phyloP scores from a whole-genome alignment of 2,797 vertebrate species.

The Anguilla anguilla region DNA sequence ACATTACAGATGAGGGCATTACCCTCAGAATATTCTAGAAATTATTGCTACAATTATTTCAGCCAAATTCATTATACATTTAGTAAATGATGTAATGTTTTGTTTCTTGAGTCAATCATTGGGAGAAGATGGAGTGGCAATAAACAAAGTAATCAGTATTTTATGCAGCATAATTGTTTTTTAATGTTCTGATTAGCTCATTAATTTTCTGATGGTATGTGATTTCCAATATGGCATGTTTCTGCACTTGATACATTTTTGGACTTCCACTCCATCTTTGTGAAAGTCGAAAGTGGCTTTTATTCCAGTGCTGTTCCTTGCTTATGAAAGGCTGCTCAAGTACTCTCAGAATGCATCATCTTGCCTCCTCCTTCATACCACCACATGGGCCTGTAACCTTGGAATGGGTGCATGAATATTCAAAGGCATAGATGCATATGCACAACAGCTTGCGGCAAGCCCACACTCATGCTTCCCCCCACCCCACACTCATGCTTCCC shows the following conservation, averaged over 20 bases:
- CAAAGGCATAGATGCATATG: not conserved
- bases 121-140: not conserved
- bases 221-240: not conserved
- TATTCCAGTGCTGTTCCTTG: not conserved
- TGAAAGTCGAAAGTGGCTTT: not conserved
- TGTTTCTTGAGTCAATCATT: not conserved
- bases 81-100: not conserved
- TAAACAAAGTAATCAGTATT: not conserved
- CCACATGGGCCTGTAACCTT: not conserved
- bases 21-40: not conserved
- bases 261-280: not conserved
- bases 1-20: not conserved
- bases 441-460: too few species aligned
- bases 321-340: not conserved
- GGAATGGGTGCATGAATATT: not conserved
- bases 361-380: not conserved
- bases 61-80: not conserved
- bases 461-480: too few species aligned
- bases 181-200: not conserved
- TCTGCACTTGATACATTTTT: not conserved
- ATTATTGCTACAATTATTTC: constrained; percentile 1
- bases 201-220: not conserved
- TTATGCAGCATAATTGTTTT: not conserved
- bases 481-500: too few species aligned
- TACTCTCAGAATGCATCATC: not conserved